Evolutionary conservation across 1,140 invertebrate species (phyloP).

Genomic region (Drosophila arawakana): DNA sequence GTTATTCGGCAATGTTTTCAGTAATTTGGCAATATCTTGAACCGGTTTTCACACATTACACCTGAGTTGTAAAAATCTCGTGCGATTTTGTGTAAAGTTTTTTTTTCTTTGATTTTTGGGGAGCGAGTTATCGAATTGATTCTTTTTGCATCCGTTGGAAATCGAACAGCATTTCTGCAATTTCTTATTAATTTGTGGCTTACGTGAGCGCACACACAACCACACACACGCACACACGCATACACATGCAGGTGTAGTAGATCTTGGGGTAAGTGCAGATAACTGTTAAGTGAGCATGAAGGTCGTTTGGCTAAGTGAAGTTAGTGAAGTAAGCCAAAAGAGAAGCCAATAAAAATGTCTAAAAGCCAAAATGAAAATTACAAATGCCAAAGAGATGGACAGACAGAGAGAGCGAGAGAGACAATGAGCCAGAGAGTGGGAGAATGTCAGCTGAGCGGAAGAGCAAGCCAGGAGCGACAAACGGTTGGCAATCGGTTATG

Average conservation of each 20-base stretch:
- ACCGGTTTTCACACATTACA: constrained; percentile 11
- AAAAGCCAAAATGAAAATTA: constrained; percentile 25
- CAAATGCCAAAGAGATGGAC: constrained; percentile 16
- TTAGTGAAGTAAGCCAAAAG: constrained; percentile 53
- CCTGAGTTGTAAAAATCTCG: not conserved
- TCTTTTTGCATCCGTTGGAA: constrained; percentile 14
- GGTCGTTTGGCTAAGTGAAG: constrained; percentile 67
- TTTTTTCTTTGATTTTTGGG: not conserved
- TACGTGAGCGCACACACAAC: constrained; percentile 60
- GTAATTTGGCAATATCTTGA: constrained; percentile 21
- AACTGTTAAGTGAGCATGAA: constrained; percentile 73
- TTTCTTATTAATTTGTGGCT: constrained; percentile 43
- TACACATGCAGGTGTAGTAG: constrained; percentile 17
- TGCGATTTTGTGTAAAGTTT: not conserved
- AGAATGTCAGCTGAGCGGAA: constrained; percentile 7
- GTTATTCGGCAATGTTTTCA: constrained; percentile 5
- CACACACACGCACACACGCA: constrained; percentile 22
- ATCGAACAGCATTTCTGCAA: constrained; percentile 6
- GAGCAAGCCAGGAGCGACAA: constrained; percentile 50
- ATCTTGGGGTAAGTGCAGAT: constrained; percentile 57
- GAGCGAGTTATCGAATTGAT: not conserved
- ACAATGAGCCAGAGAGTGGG: not conserved
- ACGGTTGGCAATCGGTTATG: constrained; percentile 60
- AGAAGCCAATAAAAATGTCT: constrained; percentile 24
- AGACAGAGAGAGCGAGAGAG: not conserved